These are phyloP conservation scores for Netelia virgata DNA, from an alignment of 2,888 invertebrate genomes.

Conservation along the genomic window DNA sequence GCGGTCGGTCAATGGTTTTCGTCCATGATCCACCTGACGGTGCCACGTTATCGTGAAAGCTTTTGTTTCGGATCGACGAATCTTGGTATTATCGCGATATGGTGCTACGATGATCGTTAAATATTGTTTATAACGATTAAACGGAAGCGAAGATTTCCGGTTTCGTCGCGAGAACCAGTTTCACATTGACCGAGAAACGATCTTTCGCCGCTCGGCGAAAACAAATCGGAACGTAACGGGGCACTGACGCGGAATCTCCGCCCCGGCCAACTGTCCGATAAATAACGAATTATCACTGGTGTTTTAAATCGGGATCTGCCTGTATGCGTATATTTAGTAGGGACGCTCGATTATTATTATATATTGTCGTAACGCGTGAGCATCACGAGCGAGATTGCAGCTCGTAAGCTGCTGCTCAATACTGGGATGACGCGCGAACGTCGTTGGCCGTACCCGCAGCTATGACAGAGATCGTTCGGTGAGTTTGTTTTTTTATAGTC, in stretches of 20 bases:
- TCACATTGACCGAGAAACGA: conserved; percentile 1
- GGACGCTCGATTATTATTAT: conserved; percentile 19
- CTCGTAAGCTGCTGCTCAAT: conserved; percentile 64
- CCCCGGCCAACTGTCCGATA: conserved; percentile 62
- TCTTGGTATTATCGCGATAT: conserved; percentile 16
- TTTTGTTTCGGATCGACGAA: neutral
- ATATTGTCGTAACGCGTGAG: conserved; percentile 63
- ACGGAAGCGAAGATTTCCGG: conserved; percentile 3
- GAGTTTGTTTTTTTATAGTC: conserved; percentile 70
- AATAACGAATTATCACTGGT: conserved; percentile 60
- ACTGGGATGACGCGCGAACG: conserved; percentile 76
- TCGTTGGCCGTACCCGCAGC: conserved; percentile 73
- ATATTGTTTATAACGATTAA: neutral
- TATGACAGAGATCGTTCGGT: conserved; percentile 77
- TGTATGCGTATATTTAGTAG: conserved; percentile 35
- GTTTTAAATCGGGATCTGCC: conserved; percentile 53
- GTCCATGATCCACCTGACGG: conserved; percentile 10
- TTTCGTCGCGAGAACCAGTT: neutral
- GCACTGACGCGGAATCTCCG: conserved; percentile 57
- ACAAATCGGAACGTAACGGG: neutral
- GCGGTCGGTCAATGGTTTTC: neutral
- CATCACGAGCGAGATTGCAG: conserved; percentile 65
- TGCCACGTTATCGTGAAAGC: neutral
- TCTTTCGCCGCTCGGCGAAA: neutral
- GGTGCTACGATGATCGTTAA: conserved; percentile 10